phyloP scores from a whole-genome alignment of 2,888 invertebrate species.

The Mimachlamys varia region DNA sequence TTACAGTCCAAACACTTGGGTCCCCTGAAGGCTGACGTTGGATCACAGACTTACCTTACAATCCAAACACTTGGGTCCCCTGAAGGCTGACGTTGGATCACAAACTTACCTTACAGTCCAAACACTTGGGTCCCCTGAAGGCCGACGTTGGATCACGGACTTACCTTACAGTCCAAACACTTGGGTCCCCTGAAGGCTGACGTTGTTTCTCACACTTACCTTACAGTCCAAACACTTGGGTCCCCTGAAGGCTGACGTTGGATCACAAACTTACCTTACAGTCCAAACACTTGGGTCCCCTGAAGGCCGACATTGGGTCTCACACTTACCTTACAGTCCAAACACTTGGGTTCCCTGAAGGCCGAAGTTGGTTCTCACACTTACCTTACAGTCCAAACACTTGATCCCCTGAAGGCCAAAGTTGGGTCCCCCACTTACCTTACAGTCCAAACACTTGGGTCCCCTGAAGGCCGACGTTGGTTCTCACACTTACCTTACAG shows the following conservation, averaged over 20 bases:
- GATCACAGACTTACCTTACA: too few relatives aligned
- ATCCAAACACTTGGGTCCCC: conserved; percentile 84
- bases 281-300: too few relatives aligned
- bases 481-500: conserved; percentile 91
- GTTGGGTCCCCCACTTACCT: conserved; percentile 53
- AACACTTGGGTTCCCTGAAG: background rate
- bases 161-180: background rate
- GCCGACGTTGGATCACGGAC: background rate
- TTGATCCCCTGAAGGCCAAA: background rate
- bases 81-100: conserved; percentile 71
- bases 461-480: conserved; percentile 84
- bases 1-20: too few relatives aligned
- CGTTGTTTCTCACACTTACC: too few relatives aligned
- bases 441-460: conserved; percentile 84
- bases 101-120: conserved; percentile 90
- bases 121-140: conserved; percentile 57
- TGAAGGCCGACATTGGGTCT: too few relatives aligned
- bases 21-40: too few relatives aligned
- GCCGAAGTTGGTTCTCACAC: background rate
- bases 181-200: too few relatives aligned
- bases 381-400: background rate
- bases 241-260: too few relatives aligned
- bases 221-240: too few relatives aligned
- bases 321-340: too few relatives aligned
- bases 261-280: too few relatives aligned